These are phyloP conservation scores for Eustalomyia histrio DNA, from an alignment of 2,888 invertebrate genomes.

Conservation along the genomic window DNA sequence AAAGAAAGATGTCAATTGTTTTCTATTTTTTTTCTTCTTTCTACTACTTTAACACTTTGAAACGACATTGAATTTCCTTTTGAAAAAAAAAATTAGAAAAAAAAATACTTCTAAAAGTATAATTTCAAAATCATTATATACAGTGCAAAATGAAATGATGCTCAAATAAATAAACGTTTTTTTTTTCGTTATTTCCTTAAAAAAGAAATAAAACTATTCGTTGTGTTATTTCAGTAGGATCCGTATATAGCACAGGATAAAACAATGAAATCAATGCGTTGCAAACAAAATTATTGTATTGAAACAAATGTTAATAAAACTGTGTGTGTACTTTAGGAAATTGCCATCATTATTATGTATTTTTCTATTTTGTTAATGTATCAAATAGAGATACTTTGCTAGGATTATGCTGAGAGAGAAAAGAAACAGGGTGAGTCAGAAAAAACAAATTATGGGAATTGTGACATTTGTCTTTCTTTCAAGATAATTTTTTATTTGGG, in stretches of 20 bases:
- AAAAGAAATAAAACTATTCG: slow-evolving; percentile 37
- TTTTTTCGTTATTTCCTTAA: slow-evolving; percentile 9
- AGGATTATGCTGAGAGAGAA: slow-evolving; percentile 9
- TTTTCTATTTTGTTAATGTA: slow-evolving; percentile 69
- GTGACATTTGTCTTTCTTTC: no score
- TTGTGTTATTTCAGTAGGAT: slow-evolving; percentile 42
- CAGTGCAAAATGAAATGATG: slow-evolving; percentile 57
- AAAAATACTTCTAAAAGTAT: slow-evolving; percentile 30
- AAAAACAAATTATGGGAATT: neutral
- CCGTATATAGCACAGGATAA: neutral
- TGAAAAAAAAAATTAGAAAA: neutral
- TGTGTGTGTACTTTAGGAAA: slow-evolving; percentile 74
- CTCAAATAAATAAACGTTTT: slow-evolving; percentile 59
- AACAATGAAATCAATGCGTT: slow-evolving; percentile 50
- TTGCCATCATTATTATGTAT: slow-evolving; percentile 76
- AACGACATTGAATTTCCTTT: slow-evolving; percentile 29
- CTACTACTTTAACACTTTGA: slow-evolving; percentile 38
- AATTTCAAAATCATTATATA: slow-evolving; percentile 62
- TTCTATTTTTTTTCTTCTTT: slow-evolving; percentile 25
- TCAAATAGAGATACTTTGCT: slow-evolving; percentile 46
- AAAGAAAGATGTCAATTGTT: slow-evolving; percentile 58
- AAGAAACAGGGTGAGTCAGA: slow-evolving; percentile 37
- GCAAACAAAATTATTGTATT: slow-evolving; percentile 52
- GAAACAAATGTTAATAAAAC: slow-evolving; percentile 67
- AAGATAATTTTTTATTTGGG: no score